Base-by-base conservation (phyloP, 23 tunicate genomes). In the Ascidia mentula region DNA sequence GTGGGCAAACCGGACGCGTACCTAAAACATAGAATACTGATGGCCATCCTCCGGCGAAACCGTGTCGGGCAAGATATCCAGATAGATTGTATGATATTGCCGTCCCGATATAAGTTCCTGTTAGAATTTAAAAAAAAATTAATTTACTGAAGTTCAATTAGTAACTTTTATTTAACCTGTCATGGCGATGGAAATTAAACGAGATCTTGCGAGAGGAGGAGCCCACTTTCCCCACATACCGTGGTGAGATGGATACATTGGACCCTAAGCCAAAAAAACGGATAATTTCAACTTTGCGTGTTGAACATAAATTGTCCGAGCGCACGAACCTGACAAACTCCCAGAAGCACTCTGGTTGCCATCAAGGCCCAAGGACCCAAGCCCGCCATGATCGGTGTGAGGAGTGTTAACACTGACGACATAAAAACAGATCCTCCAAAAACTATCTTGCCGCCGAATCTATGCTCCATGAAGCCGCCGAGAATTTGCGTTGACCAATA, bases 141-240 rank as follows among this genome's bases (percentile, higher is more conserved):
- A 2, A 3, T 6, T 6, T 9, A 36, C 6, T 3, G 34, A 6
- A 5, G 24, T 5, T 53, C 2, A 28, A 26, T 12, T 42, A 12
- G 53, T 53, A 9, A 1, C 18, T 53, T 26, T 53, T 6, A 5
- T 28, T 76, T 28, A 42, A 85, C 89, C 89, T 46, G 89, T 69
- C 83, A 85, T 85, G 40, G 89, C 82, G 72, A 85, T 78, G 6
- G 82, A 85, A 74, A 85, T 85, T 1, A 85, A 45, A 9, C 60
- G 59, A 34, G 89, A 85, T 69, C 89, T 70, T 33, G 82, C 83
- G 32, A 85, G 38, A 0, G 89, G 89, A 4, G 89, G 89, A 30
- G 89, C 89, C 89, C 89, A 85, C 71, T 85, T 85, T 5, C 89
- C 89, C 89, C 89, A 85, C 89, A 85, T 85, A 1, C 89, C 89